Base-by-base conservation (phyloP, 2,888 invertebrate genomes). In the Hypomecis punctinalis region DNA sequence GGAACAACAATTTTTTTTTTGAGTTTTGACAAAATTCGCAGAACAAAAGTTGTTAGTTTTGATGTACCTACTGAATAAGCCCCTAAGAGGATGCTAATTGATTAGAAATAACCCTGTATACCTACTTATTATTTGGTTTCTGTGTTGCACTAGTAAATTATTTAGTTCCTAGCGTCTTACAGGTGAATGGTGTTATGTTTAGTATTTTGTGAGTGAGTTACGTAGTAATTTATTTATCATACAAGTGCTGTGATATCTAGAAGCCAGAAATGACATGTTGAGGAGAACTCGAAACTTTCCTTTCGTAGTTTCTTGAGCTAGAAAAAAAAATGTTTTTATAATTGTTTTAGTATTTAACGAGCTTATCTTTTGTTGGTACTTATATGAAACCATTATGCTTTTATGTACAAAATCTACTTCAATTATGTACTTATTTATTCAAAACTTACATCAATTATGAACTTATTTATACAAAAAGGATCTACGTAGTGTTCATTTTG, bases 171-270 rank as follows among this genome's bases (percentile, higher is more conserved):
- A 48, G 1, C n/a, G 9, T 35, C 9, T 5, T 9, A n/a, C 35
- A 4, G 37, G 13, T 5, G n/a, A 0, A 0, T 54, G 43, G 43
- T 36, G 43, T 43, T 43, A 8, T 36, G 37, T 42, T 46, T 37
- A 56, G 39, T 40, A 13, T 39, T 37, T 37, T 51, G 1, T 42
- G n/a, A 33, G 5, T 40, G 37, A 52, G 39, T 60, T 48, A 42
- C 9, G 42, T 8, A 52, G 39, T 60, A 42, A 42, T 11, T 47
- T 8, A 9, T 33, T n/a, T 11, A 40, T 46, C 37, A 39, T 40
- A 46, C 43, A 48, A 5, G 42, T 46, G 48, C 61, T 61, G 61
- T 61, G 61, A 61, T 61, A 61, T 35, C 23, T 13, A 6, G 33
- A 10, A 10, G 6, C 35, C 11, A 42, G 11, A 53, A 40, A 47